Evolutionary conservation across 2,888 invertebrate species (phyloP), one percentile per base, ranked within the genome.

Genomic region (Dicranocentrus wangi): DNA sequence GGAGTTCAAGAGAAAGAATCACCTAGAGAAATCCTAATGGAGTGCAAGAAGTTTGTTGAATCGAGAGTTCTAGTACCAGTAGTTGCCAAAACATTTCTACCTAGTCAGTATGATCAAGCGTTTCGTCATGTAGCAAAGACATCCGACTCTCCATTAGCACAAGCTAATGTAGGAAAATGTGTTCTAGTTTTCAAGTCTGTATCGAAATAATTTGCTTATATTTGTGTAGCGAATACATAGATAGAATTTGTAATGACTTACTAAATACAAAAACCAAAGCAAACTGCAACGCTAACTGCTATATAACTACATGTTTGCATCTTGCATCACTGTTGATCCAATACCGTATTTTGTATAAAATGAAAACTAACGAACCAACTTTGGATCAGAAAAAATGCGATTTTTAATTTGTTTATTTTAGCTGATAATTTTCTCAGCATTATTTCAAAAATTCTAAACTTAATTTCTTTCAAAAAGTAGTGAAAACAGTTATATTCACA

Each of bases 71-170:
- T 86, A 8, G 84, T 84, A 27, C 86, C 86, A 21, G 82, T 86
- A 19, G 86, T 86, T 28, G 83, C 86, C 55, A 84, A 83, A 77
- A 83, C 85, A 39, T 86, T 86, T 81, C 69, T 86, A 53, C 82
- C 84, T 58, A 85, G 82, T 76, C 86, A 86, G 61, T 86, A 84
- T 55, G 86, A 86, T 78, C 86, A 86, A 82, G 86, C 86, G 1
- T 86, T 86, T 80, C 72, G 86, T 28, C 84, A 86, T 76, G 86
- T 86, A 66, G 81, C 83, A 23, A 84, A 83, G 76, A 73, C 76
- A 8, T 82, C 84, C 21, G 83, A 81, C 42, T 85, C 86, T 43
- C 83, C 85, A n/a, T 63, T 85, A 68, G 85, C 86, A 1, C 86
- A 86, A 43, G 86, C 86, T 13, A 84, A 85, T 53, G 84, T 86